A percentile compares a stretch with the other conserved stretches of the same genome.
phyloP scores from a whole-genome alignment of 2,113 vertebrate species.

The Phocoena sinus region DNA sequence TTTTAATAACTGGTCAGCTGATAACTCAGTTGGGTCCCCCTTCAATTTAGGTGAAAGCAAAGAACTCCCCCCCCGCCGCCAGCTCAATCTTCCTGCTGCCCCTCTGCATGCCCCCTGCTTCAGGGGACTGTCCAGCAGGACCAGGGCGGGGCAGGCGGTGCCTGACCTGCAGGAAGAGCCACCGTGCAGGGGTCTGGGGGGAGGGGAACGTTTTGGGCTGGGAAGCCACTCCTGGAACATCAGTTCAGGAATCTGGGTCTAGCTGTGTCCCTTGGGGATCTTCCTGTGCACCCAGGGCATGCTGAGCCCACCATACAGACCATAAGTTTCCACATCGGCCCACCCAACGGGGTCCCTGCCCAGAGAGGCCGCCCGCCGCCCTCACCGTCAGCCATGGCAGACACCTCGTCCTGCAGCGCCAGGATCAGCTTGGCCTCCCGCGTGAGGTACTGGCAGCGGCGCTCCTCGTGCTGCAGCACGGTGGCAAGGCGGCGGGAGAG shows the following conservation, averaged over 20 bases:
- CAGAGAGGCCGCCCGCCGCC: neutral
- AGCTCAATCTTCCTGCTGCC: neutral
- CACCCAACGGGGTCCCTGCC: neutral
- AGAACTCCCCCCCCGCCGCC: neutral
- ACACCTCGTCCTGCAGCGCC: constrained; percentile 95
- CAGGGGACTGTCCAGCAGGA: neutral
- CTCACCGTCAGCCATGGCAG: constrained; percentile 93
- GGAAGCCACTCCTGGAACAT: neutral
- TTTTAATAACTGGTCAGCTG: neutral
- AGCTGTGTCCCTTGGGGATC: too few relatives aligned
- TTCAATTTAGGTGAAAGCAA: neutral
- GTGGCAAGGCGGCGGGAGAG: constrained; percentile 94
- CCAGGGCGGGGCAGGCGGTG: neutral
- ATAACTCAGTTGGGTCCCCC: neutral
- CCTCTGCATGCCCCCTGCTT: neutral
- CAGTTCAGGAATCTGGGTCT: neutral
- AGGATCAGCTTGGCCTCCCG: constrained; percentile 97
- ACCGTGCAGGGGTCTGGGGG: neutral
- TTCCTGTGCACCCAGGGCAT: neutral
- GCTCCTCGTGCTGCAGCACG: constrained; percentile 96
- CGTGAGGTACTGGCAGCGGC: constrained; percentile 96
- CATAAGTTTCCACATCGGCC: neutral
- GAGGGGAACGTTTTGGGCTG: neutral
- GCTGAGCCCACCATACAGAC: neutral
- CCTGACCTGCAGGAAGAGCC: neutral